These are phyloP conservation scores for Lates calcarifer DNA, from an alignment of 2,113 vertebrate species.

Conservation along the genomic window DNA sequence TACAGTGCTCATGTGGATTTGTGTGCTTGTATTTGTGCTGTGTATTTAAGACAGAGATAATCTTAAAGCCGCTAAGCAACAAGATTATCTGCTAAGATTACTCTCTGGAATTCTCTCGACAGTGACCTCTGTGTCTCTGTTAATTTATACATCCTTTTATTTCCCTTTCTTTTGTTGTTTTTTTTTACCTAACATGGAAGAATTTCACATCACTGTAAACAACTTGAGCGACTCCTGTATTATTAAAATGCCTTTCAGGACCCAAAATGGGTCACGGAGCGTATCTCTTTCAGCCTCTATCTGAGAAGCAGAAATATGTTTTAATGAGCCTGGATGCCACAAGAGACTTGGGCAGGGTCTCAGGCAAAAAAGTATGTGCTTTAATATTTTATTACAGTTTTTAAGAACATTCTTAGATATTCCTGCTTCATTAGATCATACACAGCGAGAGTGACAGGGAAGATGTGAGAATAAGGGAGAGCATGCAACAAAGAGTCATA, in stretches of 20 bases:
- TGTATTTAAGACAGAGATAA: slow-evolving; percentile 10
- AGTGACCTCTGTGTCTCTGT: neutral
- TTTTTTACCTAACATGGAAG: slow-evolving; percentile 6
- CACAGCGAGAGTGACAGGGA: slow-evolving; percentile 37
- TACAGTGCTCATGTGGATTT: neutral
- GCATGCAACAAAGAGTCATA: slow-evolving; percentile 8
- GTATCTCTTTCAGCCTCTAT: slow-evolving; percentile 44
- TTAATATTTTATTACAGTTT: slow-evolving; percentile 72
- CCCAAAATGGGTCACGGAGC: slow-evolving; percentile 57
- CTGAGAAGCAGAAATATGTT: slow-evolving; percentile 56
- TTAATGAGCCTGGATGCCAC: slow-evolving; percentile 73
- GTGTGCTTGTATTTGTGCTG: slow-evolving; percentile 16
- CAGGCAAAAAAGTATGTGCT: slow-evolving; percentile 41
- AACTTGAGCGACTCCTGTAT: slow-evolving; percentile 16
- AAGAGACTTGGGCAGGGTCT: slow-evolving; percentile 46
- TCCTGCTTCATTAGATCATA: slow-evolving; percentile 56
- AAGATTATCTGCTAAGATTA: slow-evolving; percentile 3
- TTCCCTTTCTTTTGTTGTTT: neutral
- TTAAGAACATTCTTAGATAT: slow-evolving; percentile 64
- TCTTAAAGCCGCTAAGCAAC: slow-evolving; percentile 12
- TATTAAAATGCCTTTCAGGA: slow-evolving; percentile 57
- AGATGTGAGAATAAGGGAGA: slow-evolving; percentile 30
- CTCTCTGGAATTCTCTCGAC: neutral
- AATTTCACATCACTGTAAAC: slow-evolving; percentile 51
- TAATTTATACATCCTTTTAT: slow-evolving; percentile 38